These are phyloP conservation scores for Minunthozetes semirufus DNA, from an alignment of 2,888 invertebrate species.

Conservation along the genomic window DNA sequence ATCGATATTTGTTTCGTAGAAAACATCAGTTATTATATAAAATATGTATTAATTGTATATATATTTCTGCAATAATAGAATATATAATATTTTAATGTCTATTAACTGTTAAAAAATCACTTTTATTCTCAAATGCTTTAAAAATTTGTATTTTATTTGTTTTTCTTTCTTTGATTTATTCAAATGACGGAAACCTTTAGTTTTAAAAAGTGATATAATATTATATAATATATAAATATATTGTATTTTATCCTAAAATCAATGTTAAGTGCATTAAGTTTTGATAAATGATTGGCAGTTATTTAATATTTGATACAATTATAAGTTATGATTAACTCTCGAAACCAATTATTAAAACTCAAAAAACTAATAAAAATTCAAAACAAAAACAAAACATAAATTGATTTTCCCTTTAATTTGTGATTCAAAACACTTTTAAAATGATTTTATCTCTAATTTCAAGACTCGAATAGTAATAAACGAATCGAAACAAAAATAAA, in stretches of 20 bases:
- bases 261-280: constrained; percentile 31
- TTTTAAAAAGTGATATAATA: constrained; percentile 5
- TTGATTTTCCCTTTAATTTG: too few species aligned
- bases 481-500: too few species aligned
- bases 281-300: constrained; percentile 23
- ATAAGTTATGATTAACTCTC: not conserved
- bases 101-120: constrained; percentile 11
- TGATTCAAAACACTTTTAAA: too few species aligned
- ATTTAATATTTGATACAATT: constrained; percentile 14
- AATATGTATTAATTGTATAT: not conserved
- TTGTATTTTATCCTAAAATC: constrained; percentile 16
- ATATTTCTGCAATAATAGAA: not conserved
- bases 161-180: too few species aligned
- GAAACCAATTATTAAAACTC: not conserved
- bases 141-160: too few species aligned
- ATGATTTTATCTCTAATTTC: too few species aligned
- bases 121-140: too few species aligned
- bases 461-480: too few species aligned
- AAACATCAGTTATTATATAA: not conserved
- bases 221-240: not conserved
- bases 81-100: constrained; percentile 27
- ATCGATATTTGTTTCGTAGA: not conserved
- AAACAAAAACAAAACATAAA: too few species aligned
- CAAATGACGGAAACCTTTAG: too few species aligned
- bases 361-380: too few species aligned